These are phyloP conservation scores for Dreissena rostriformis DNA, from an alignment of 1,140 invertebrate species.

Conservation along the genomic window DNA sequence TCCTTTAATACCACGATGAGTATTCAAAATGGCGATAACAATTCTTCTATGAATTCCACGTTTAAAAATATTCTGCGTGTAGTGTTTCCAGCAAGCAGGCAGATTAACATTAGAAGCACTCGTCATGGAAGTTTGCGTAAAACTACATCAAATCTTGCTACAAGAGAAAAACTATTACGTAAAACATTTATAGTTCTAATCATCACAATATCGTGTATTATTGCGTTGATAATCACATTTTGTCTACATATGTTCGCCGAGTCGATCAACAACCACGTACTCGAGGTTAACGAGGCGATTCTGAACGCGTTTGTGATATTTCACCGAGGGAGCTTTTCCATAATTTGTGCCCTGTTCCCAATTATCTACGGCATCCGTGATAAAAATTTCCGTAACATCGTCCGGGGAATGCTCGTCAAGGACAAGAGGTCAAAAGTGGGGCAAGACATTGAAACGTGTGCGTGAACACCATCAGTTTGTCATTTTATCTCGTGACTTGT, in stretches of 20 bases:
- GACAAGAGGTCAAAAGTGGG: neutral
- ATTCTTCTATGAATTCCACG: neutral
- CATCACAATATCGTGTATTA: slow-evolving; percentile 46
- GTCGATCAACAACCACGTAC: slow-evolving; percentile 22
- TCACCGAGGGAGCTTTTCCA: slow-evolving; percentile 50
- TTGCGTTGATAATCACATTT: slow-evolving; percentile 45
- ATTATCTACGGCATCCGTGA: slow-evolving; percentile 47
- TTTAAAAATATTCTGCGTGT: slow-evolving; percentile 28
- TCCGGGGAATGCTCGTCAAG: neutral
- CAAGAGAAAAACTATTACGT: slow-evolving; percentile 16
- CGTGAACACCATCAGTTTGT: neutral
- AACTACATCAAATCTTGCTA: neutral
- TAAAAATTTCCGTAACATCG: slow-evolving; percentile 27
- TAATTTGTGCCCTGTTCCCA: slow-evolving; percentile 52
- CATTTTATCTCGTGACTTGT: neutral
- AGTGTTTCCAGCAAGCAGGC: slow-evolving; percentile 16
- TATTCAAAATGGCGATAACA: neutral
- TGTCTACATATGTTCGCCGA: slow-evolving; percentile 46
- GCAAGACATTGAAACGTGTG: neutral
- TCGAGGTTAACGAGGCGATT: neutral
- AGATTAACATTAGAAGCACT: slow-evolving; percentile 10
- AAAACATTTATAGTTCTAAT: slow-evolving; percentile 48
- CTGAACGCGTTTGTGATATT: slow-evolving; percentile 53
- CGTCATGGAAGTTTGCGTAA: neutral
- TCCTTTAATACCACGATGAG: no score